phyloP scores from a whole-genome alignment of 2,797 vertebrate species.

The Arnoldichthys spilopterus region DNA sequence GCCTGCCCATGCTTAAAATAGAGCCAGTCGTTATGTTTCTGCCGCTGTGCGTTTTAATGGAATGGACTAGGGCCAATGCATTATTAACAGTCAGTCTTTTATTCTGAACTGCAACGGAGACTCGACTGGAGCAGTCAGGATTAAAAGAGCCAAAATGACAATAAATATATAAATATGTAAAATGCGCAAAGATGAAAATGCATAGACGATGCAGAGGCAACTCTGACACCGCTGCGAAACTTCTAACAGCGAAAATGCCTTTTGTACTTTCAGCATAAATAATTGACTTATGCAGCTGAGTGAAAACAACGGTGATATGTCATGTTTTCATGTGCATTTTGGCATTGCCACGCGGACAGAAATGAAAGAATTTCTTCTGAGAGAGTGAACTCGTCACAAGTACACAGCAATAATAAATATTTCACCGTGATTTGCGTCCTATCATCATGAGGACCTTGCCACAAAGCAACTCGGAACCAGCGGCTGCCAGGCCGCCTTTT shows the following conservation, averaged over 20 bases:
- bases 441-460: slow-evolving; percentile 33
- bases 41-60: slow-evolving; percentile 18
- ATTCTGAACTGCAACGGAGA: slow-evolving; percentile 27
- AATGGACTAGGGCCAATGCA: slow-evolving; percentile 18
- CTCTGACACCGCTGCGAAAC: slow-evolving; percentile 24
- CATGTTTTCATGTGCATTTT: slow-evolving; percentile 36
- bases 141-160: slow-evolving; percentile 11
- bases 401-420: slow-evolving; percentile 51
- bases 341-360: slow-evolving; percentile 15
- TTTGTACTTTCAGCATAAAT: slow-evolving; percentile 44
- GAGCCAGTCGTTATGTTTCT: slow-evolving; percentile 27
- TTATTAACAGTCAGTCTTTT: slow-evolving; percentile 35
- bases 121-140: slow-evolving; percentile 8
- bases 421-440: slow-evolving; percentile 40
- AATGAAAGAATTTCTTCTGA: slow-evolving; percentile 35
- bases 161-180: too few species aligned
- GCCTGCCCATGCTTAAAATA: slow-evolving; percentile 33
- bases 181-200: slow-evolving; percentile 11
- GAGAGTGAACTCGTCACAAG: slow-evolving; percentile 42
- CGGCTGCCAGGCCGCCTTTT: slow-evolving; percentile 16
- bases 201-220: slow-evolving; percentile 10
- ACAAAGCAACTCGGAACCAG: slow-evolving; percentile 4
- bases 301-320: slow-evolving; percentile 28
- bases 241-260: slow-evolving; percentile 37
- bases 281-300: slow-evolving; percentile 23